Percentiles rank a stretch among this genome's conserved stretches.
These are phyloP conservation scores for Trichechus manatus DNA, from an alignment of 2,113 vertebrate species.

Conservation along the genomic window DNA sequence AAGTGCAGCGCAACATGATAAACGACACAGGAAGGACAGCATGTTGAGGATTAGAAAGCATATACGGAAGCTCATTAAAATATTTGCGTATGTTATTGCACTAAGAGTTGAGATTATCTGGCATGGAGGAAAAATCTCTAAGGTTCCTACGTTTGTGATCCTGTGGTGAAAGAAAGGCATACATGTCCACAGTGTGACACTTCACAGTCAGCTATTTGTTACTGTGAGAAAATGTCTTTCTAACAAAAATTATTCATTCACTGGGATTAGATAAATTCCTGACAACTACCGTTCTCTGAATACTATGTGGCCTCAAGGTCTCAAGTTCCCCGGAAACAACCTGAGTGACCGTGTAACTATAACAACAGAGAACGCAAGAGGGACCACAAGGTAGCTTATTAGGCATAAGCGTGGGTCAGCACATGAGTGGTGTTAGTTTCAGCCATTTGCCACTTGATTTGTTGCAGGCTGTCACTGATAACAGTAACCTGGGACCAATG, in stretches of 20 bases:
- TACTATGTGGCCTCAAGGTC: neutral
- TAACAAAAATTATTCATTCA: slow-evolving; percentile 37
- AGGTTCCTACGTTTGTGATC: neutral
- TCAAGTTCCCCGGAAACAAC: neutral
- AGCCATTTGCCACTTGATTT: neutral
- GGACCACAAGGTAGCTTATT: neutral
- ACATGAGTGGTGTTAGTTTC: neutral
- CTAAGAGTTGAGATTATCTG: neutral
- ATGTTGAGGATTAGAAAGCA: neutral
- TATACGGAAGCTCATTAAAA: neutral
- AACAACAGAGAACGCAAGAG: neutral
- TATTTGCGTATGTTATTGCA: neutral
- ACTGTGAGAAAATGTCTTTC: slow-evolving; percentile 27
- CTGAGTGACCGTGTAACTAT: neutral
- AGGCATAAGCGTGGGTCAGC: neutral
- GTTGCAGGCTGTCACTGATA: neutral
- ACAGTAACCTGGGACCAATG: neutral
- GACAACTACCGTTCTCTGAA: slow-evolving; percentile 4
- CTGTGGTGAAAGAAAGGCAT: neutral
- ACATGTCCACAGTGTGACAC: neutral
- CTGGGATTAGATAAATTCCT: neutral
- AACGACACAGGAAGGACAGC: neutral
- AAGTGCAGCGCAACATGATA: neutral
- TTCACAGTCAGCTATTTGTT: neutral
- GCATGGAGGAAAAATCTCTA: neutral